Evolutionary conservation across 2,113 vertebrate species (phyloP).

Genomic region (Cynocephalus volans): DNA sequence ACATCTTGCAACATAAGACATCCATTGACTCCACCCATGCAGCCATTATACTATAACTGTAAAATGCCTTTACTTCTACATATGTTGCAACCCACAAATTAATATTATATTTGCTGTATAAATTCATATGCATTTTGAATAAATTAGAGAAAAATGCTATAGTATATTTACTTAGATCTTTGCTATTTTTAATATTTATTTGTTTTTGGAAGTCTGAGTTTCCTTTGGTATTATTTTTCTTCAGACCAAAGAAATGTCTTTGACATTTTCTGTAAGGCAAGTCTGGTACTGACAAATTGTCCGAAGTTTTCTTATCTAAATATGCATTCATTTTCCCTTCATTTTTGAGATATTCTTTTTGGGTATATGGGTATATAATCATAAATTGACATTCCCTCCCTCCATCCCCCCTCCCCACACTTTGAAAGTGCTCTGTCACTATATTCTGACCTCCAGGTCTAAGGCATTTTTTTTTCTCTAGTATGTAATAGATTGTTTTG

Average conservation of each 20-base stretch:
- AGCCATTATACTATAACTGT: not conserved
- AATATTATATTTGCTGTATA: not conserved
- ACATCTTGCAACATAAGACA: too few species aligned
- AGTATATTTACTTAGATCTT: not conserved
- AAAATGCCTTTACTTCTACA: conserved; percentile 3
- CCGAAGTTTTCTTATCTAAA: not conserved
- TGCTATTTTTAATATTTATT: not conserved
- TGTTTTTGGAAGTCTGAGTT: not conserved
- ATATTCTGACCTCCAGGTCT: not conserved
- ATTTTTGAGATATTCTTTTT: not conserved
- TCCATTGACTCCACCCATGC: not conserved
- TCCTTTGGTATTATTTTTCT: not conserved
- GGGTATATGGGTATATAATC: not conserved
- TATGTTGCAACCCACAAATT: not conserved
- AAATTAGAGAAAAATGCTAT: not conserved
- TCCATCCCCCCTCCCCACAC: too few species aligned
- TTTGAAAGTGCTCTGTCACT: not conserved
- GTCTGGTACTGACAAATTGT: not conserved
- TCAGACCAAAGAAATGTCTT: not conserved
- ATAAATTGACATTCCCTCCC: not conserved
- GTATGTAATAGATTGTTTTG: not conserved
- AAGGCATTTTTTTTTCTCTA: not conserved
- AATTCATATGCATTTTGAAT: not conserved
- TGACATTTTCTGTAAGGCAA: not conserved
- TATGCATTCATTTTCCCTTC: not conserved